phyloP scores from a whole-genome alignment of 2,888 invertebrate genomes.

The Pegoplata infirma region DNA sequence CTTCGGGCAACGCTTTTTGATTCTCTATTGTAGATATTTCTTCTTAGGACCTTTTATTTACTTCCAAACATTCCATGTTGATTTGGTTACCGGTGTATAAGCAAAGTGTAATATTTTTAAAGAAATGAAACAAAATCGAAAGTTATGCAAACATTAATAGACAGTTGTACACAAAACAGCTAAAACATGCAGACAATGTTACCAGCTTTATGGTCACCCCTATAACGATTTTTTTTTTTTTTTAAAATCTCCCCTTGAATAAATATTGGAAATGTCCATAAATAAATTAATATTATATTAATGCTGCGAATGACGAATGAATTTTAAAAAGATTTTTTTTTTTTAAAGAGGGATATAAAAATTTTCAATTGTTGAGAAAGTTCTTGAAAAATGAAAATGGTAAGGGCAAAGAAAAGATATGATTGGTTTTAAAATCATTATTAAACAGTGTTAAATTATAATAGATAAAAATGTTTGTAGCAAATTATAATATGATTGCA shows the following conservation, averaged over 20 bases:
- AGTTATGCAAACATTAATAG: not conserved
- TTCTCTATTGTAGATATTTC: too few relatives aligned
- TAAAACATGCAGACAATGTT: not conserved
- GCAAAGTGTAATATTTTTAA: not conserved
- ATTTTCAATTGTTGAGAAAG: not conserved
- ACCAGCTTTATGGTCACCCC: not conserved
- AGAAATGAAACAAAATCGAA: not conserved
- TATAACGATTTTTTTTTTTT: not conserved
- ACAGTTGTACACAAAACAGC: not conserved
- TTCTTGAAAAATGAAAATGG: too few relatives aligned
- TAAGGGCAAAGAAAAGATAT: too few relatives aligned
- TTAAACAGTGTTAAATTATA: too few relatives aligned
- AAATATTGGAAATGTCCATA: constrained; percentile 2
- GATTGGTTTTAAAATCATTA: too few relatives aligned
- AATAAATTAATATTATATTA: constrained; percentile 22
- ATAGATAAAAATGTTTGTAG: too few relatives aligned
- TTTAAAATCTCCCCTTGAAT: not conserved
- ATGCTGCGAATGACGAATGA: constrained; percentile 22
- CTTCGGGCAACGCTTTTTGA: too few relatives aligned
- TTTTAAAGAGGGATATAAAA: not conserved
- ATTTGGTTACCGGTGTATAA: too few relatives aligned
- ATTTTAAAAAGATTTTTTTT: constrained; percentile 11
- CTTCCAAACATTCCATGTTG: too few relatives aligned
- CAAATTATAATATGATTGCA: too few relatives aligned
- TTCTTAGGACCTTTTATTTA: too few relatives aligned